Percentiles rank a stretch among this genome's conserved stretches.
Evolutionary conservation across 2,888 invertebrate genomes (phyloP).

Genomic region (Melikaiella ostensackeni): DNA sequence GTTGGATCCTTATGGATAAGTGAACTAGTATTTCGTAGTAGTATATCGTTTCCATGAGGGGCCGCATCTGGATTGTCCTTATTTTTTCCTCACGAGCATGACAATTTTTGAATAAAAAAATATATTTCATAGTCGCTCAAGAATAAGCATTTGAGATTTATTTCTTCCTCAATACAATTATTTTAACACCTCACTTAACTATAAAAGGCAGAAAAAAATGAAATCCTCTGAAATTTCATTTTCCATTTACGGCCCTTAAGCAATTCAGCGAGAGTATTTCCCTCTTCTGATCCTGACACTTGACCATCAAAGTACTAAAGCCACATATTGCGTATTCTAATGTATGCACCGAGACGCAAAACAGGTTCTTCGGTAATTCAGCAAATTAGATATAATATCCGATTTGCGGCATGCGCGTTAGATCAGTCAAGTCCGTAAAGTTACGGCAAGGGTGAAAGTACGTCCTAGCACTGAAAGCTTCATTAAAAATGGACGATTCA

Average conservation of each 20-base stretch:
- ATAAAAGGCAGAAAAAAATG: not conserved
- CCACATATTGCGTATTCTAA: not conserved
- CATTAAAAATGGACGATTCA: conserved; percentile 61
- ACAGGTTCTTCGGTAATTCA: conserved; percentile 14
- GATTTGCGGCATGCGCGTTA: not conserved
- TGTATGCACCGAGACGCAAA: not conserved
- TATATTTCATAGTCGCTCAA: not conserved
- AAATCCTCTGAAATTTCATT: not conserved
- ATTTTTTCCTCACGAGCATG: no score
- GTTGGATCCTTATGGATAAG: no score
- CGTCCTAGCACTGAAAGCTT: conserved; percentile 50
- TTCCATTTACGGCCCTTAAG: not conserved
- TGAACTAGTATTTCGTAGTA: no score
- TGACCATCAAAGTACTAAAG: conserved; percentile 9
- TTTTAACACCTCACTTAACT: not conserved
- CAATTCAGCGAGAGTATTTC: not conserved
- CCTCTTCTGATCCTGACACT: conserved; percentile 2
- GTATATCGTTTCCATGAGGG: no score
- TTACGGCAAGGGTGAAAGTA: conserved; percentile 43
- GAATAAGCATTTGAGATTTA: not conserved
- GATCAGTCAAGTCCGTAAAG: not conserved
- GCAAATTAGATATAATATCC: conserved; percentile 10
- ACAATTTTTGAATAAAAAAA: no score
- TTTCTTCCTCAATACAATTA: not conserved
- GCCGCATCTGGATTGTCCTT: no score